These are phyloP conservation scores for Eulemur coronatus DNA, from an alignment of 2,797 vertebrate genomes.

Conservation along the genomic window DNA sequence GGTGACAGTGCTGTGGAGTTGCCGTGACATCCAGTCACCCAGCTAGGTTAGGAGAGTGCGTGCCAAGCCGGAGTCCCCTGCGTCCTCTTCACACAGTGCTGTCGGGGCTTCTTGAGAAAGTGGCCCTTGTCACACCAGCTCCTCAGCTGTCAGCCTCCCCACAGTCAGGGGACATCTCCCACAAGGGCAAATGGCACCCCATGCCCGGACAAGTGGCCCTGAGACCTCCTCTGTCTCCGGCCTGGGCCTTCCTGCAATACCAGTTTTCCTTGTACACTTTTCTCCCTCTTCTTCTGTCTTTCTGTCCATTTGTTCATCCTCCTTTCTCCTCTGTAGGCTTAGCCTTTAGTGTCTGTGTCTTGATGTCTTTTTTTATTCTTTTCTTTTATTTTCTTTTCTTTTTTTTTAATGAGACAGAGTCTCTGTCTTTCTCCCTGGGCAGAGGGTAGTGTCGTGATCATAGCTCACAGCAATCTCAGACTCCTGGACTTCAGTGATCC, in stretches of 20 bases:
- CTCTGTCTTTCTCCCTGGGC: background rate
- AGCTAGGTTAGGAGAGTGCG: rapidly evolving
- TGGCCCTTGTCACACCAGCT: rapidly evolving
- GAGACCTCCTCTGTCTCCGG: background rate
- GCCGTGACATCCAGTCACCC: background rate
- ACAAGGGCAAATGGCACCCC: rapidly evolving
- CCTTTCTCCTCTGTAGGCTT: background rate
- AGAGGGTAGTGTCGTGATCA: background rate
- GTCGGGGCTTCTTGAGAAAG: background rate
- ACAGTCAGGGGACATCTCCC: too few relatives aligned
- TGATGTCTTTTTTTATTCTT: background rate
- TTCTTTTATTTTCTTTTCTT: too few relatives aligned
- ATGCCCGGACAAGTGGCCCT: background rate
- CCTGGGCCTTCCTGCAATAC: rapidly evolving
- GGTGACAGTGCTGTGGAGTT: background rate
- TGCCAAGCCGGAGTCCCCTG: rapidly evolving
- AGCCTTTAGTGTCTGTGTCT: background rate
- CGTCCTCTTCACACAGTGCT: rapidly evolving
- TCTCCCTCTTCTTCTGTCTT: background rate
- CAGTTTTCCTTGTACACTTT: rapidly evolving
- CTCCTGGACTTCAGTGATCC: background rate
- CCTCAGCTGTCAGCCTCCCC: background rate
- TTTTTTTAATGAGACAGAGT: background rate
- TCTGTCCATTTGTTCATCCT: background rate
- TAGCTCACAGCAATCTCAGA: background rate